A percentile compares a stretch with the other conserved stretches of the same genome.
phyloP scores from a whole-genome alignment of 2,797 vertebrate species.

The Melanotaenia trifasciata region DNA sequence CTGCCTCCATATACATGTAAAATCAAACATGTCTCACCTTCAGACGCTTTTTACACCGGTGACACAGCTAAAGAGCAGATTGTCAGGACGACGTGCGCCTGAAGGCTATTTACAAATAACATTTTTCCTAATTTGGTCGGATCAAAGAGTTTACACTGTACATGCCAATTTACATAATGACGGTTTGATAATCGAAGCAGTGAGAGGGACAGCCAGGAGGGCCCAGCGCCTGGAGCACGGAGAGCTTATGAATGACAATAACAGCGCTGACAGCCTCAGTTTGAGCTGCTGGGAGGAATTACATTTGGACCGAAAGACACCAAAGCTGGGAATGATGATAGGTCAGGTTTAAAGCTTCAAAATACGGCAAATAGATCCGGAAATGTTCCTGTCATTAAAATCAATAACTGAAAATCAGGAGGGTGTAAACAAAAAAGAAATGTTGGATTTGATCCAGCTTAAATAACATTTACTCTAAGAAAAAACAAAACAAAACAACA shows the following conservation, averaged over 20 bases:
- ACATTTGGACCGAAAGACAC: constrained; percentile 42
- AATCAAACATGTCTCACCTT: no score
- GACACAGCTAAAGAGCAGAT: constrained; percentile 72
- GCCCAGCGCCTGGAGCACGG: constrained; percentile 69
- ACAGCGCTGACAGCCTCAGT: constrained; percentile 66
- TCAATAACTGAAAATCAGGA: not conserved
- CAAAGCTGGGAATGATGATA: constrained; percentile 13
- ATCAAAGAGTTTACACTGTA: constrained; percentile 79
- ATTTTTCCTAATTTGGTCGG: constrained; percentile 77
- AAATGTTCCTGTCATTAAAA: not conserved
- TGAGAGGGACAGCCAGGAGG: constrained; percentile 61
- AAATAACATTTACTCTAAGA: no score
- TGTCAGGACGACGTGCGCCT: constrained; percentile 69
- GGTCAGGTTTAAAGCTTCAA: not conserved
- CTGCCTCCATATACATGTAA: no score
- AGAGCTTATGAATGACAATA: constrained; percentile 78
- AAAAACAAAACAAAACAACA: no score
- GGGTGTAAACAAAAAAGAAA: not conserved
- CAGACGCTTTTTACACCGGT: constrained; percentile 10
- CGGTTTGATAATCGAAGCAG: constrained; percentile 82
- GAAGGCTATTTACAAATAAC: constrained; percentile 63
- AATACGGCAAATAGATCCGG: not conserved
- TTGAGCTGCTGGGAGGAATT: constrained; percentile 74
- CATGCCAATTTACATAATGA: constrained; percentile 84
- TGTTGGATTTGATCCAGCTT: no score